A percentile compares a stretch with the other conserved stretches of the same genome.
Evolutionary conservation across 2,888 invertebrate species (phyloP).

Genomic region (Elgonia sp.): DNA sequence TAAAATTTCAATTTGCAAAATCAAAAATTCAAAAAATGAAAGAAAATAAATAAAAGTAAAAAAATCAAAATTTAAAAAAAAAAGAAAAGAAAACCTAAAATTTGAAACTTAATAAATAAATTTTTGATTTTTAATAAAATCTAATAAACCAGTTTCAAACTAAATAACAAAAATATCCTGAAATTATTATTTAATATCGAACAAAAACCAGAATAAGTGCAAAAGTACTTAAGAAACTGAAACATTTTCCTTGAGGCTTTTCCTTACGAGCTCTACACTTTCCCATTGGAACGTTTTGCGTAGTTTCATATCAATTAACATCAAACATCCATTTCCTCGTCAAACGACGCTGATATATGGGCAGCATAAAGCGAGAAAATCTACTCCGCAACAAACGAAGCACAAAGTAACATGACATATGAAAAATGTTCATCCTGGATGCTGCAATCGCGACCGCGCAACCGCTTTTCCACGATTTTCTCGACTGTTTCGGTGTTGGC

Average conservation of each 20-base stretch:
- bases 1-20: no score
- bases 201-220: no score
- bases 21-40: no score
- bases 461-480: slow-evolving; percentile 66
- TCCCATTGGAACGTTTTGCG: slow-evolving; percentile 47
- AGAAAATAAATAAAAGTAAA: no score
- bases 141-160: no score
- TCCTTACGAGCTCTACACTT: slow-evolving; percentile 40
- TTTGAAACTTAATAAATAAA: no score
- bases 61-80: no score
- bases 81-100: no score
- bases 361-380: slow-evolving; percentile 40
- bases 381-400: slow-evolving; percentile 19
- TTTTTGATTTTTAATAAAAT: no score
- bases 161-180: no score
- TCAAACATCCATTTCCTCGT: slow-evolving; percentile 62
- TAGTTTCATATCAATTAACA: slow-evolving; percentile 59
- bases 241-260: slow-evolving; percentile 43
- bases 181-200: no score
- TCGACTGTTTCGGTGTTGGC: slow-evolving; percentile 65
- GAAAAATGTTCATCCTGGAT: slow-evolving; percentile 72
- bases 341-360: slow-evolving; percentile 50
- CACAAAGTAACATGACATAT: slow-evolving; percentile 53
- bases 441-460: slow-evolving; percentile 65
- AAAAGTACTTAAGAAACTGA: no score